Evolutionary conservation across 1,140 invertebrate species (phyloP).

Genomic region (Sycophaga agraensis): DNA sequence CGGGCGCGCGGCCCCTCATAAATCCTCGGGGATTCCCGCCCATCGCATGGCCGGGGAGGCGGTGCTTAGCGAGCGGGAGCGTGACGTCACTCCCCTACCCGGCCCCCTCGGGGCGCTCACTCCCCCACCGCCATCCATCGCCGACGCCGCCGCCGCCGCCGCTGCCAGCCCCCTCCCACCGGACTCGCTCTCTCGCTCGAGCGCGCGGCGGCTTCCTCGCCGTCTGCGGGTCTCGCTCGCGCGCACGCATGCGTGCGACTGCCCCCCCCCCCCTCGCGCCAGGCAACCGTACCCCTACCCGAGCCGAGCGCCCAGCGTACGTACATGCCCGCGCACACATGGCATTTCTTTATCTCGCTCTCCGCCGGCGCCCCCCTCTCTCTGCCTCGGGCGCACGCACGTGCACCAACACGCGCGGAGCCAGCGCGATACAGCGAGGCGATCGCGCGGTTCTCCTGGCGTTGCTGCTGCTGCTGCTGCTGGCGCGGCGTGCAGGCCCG

Average conservation of each 20-base stretch:
- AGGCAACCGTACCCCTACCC: too few relatives aligned
- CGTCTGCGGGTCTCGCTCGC: background rate
- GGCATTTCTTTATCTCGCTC: too few relatives aligned
- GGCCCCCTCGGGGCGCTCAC: background rate
- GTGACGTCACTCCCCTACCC: background rate
- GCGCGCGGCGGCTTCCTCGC: background rate
- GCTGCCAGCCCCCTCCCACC: background rate
- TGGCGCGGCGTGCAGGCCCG: too few relatives aligned
- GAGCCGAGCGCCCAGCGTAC: too few relatives aligned
- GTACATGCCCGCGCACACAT: too few relatives aligned
- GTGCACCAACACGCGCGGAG: background rate
- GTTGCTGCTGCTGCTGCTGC: too few relatives aligned
- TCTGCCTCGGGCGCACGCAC: background rate
- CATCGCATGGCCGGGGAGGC: slow-evolving; percentile 48
- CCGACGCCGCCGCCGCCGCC: background rate
- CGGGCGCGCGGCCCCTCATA: slow-evolving; percentile 45
- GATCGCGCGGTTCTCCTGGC: too few relatives aligned
- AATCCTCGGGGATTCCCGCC: slow-evolving; percentile 56
- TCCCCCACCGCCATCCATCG: background rate
- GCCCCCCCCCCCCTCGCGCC: too few relatives aligned
- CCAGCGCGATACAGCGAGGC: too few relatives aligned
- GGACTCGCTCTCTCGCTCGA: background rate
- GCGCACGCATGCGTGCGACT: background rate
- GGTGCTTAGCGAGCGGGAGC: slow-evolving; percentile 39
- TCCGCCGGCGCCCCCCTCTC: background rate